Base-by-base conservation (phyloP, 1,140 invertebrate species). In the Vanessa tameamea region DNA sequence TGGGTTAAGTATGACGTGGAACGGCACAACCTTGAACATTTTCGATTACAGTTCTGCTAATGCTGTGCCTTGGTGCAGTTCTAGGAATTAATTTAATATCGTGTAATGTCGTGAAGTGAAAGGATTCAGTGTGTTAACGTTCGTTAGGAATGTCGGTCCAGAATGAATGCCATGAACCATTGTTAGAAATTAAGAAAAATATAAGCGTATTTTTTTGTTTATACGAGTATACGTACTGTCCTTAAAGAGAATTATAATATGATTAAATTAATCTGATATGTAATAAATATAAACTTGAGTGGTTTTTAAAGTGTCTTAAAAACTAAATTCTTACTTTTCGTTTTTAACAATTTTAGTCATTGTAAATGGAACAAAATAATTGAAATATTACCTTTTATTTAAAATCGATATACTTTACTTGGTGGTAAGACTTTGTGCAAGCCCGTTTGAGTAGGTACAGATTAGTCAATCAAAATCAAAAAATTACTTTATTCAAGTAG, bases 51-150 rank as follows among this genome's bases (percentile, higher is more conserved):
- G 63, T 64, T 73, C 65, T 66, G 11, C 66, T 47, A 61, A 31
- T 50, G 48, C 16, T 48, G 69, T 59, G 69, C 64, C 69, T 69
- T 69, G 53, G 69, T 71, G 71, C 48, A 68, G 67, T 85, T 84
- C 83, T 65, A 31, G 78, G 83, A 81, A 87, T 82, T 77, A 65
- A 79, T 84, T 83, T 80, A 69, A 77, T 71, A 72, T 77, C 70
- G 76, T 78, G 75, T 81, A 83, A 84, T 85, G 82, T 84, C 78
- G 77, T 78, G 73, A 61, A 82, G 85, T 87, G 85, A 87, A 87
- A 85, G 85, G 85, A 84, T 82, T 81, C 77, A 73, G 71, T 57
- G 57, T 66, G 37, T 57, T 57, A 57, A 53, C 59, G 57, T 63
- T 37, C 53, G 74, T 16, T 50, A 72, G 78, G 80, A 82, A 84